Evolutionary conservation across 2,888 invertebrate species (phyloP), one percentile per base, ranked within the genome.

Genomic region (Metopia argyrocephala): DNA sequence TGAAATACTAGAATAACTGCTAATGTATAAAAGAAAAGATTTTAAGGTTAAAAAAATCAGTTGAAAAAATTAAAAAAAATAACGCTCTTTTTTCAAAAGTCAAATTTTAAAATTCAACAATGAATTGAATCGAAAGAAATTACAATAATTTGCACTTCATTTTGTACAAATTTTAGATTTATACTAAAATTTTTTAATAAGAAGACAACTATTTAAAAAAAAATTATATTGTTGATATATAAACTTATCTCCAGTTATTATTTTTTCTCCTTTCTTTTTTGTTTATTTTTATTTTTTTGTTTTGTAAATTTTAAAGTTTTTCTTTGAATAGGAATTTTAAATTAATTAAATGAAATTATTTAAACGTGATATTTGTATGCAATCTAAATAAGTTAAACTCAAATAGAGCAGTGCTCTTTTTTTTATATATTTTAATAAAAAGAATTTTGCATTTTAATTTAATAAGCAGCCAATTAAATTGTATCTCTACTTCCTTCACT

Each of bases 381-480:
- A 84, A 84, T 83, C 75, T 80, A 83, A 38, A 38, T 38, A 79
- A 82, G 78, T 78, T 83, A 66, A 76, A 74, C 64, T 48, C 70
- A 38, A 71, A 68, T 69, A 27, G 82, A 83, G 82, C 84, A 71
- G 81, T 66, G 82, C 80, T 79, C 80, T 76, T 80, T 28, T 38
- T 78, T 65, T 65, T 50, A 56, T 66, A 71, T n/a, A n/a, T n/a
- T n/a, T n/a, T n/a, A 66, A 82, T 79, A 83, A 81, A 83, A 85
- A 87, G 87, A 88, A 88, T 87, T 89, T 89, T 89, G 89, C 89
- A 89, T 89, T 89, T 89, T 88, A 89, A 86, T 74, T 56, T 78
- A 76, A 65, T 78, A 70, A 69, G 28, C 18, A 66, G 20, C 64
- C 71, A 62, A 54, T 68, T 62, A 52, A 57, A 68, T 68, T 76